A percentile compares a stretch with the other conserved stretches of the same genome.
Evolutionary conservation across 2,113 vertebrate species (phyloP).

Genomic region (Herpailurus yagouaroundi): DNA sequence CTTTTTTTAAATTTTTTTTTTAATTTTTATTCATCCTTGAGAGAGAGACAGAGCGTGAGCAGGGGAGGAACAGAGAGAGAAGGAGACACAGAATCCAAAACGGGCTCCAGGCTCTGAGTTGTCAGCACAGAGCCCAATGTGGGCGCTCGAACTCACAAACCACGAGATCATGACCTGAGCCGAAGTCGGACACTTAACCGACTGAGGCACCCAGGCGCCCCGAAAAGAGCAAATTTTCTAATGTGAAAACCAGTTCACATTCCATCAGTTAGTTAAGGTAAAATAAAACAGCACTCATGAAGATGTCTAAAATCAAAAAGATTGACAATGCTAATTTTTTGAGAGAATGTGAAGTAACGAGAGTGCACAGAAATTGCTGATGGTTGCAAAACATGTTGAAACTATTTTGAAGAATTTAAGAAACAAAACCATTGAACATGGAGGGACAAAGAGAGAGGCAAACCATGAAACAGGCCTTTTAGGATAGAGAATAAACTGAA

Average conservation of each 20-base stretch:
- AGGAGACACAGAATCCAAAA: too few relatives aligned
- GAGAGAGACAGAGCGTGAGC: too few relatives aligned
- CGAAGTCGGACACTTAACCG: too few relatives aligned
- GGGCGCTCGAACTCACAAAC: too few relatives aligned
- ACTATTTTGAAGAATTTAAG: neutral
- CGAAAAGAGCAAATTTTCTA: neutral
- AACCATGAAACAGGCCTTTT: neutral
- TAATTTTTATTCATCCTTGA: too few relatives aligned
- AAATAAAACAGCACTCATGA: neutral
- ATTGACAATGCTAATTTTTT: neutral
- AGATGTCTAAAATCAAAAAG: neutral
- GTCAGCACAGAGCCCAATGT: too few relatives aligned
- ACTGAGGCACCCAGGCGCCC: too few relatives aligned
- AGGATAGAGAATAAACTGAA: neutral
- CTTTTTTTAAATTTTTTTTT: too few relatives aligned
- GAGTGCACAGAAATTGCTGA: neutral
- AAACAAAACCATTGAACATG: neutral
- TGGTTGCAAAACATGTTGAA: neutral
- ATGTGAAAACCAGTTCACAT: neutral
- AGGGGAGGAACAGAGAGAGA: too few relatives aligned
- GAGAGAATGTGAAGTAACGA: neutral
- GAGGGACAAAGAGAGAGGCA: neutral
- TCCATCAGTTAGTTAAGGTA: neutral
- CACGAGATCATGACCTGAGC: too few relatives aligned
- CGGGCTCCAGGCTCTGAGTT: too few relatives aligned